These are phyloP conservation scores for Neodiprion lecontei DNA, from an alignment of 1,140 invertebrate species.

Conservation along the genomic window DNA sequence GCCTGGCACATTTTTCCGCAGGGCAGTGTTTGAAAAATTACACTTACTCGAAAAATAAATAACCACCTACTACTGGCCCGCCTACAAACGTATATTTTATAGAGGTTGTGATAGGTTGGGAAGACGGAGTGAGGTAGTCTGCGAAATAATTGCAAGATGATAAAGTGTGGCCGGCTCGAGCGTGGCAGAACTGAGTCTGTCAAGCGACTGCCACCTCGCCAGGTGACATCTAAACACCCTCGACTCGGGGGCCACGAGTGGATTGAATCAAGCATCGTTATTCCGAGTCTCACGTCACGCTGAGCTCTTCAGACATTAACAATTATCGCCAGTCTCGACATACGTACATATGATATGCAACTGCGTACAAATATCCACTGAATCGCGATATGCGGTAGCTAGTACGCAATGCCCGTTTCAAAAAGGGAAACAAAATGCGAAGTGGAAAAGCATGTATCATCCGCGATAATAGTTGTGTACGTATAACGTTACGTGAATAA, in stretches of 20 bases:
- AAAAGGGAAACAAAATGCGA: too few relatives aligned
- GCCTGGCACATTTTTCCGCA: constrained; percentile 51
- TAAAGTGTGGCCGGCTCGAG: constrained; percentile 41
- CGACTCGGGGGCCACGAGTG: not conserved
- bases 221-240: not conserved
- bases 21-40: constrained; percentile 54
- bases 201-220: not conserved
- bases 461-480: too few relatives aligned
- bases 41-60: constrained; percentile 54
- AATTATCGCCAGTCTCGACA: too few relatives aligned
- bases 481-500: too few relatives aligned
- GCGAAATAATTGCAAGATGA: constrained; percentile 48
- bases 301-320: too few relatives aligned
- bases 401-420: too few relatives aligned
- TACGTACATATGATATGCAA: too few relatives aligned
- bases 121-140: constrained; percentile 21
- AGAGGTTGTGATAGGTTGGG: constrained; percentile 31
- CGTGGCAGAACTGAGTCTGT: not conserved
- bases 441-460: too few relatives aligned
- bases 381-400: too few relatives aligned
- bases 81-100: constrained; percentile 47
- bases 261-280: not conserved
- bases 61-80: constrained; percentile 40
- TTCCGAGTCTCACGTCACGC: not conserved
- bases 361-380: too few relatives aligned